Base-by-base conservation (phyloP, 2,888 invertebrate genomes). In the Orchestes rusci region DNA sequence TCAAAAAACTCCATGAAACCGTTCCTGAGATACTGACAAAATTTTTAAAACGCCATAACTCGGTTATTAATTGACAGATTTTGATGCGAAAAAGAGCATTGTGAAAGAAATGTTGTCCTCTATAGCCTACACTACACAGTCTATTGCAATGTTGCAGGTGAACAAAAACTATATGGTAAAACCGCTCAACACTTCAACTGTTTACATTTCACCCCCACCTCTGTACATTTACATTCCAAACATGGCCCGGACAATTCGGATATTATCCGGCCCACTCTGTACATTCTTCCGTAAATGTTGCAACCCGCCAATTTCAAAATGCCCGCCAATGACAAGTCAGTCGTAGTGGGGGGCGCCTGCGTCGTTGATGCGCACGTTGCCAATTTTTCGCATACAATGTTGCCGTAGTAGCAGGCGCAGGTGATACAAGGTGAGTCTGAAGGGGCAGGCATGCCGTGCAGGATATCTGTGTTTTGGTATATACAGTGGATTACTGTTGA, bases 251-350 rank as follows among this genome's bases (percentile, higher is more conserved):
- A 88, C 49, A 91, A 70, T 70, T 91, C 89, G 2, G 82, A 75
- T 56, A 91, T 89, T 54, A 87, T 82, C 58, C 81, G 74, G 3
- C 86, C 88, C 7, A 90, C 84, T 16, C 84, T 75, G 66, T 90
- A 90, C 84, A 90, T 90, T 52, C 83, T 75, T 4, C 91, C 91
- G 60, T 90, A 90, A 57, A 91, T 90, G 68, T 91, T 91, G 63
- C 91, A 91, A 1, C 90, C 90, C 8, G 87, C 87, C 50, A 90
- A 65, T 66, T 88, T 89, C 32, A 86, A 68, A 38, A 82, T 67
- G 23, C 82, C 80, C 10, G 74, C 67, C 2, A 73, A 71, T 13
- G 33, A 12, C 20, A 16, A 32, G 31, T 39, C 39, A 2, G n/a
- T 16, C 3, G 4, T 10, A 17, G 13, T 29, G 18, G 15, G 34